These are phyloP conservation scores for Gryllus longicercus DNA, from an alignment of 2,888 invertebrate genomes.

Conservation along the genomic window DNA sequence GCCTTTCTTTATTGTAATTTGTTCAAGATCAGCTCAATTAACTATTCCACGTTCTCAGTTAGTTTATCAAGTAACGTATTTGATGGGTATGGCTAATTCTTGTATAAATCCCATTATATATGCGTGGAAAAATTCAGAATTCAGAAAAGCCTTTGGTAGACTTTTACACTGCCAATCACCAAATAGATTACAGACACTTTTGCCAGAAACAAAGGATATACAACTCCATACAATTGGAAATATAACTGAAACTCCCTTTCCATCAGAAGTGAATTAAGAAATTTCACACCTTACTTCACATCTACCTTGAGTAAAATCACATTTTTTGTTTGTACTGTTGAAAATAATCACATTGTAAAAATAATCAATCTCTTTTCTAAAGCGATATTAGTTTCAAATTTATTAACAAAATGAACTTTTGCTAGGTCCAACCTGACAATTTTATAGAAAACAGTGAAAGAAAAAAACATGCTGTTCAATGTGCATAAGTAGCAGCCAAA, in stretches of 20 bases:
- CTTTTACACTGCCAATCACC: conserved; percentile 64
- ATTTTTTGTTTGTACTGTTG: too few species aligned
- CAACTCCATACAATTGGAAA: conserved; percentile 22
- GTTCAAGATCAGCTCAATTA: conserved; percentile 56
- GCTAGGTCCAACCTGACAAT: too few species aligned
- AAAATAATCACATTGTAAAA: too few species aligned
- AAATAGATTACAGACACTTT: conserved; percentile 43
- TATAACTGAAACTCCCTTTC: not conserved
- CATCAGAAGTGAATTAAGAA: too few species aligned
- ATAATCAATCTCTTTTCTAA: too few species aligned
- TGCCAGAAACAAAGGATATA: conserved; percentile 26
- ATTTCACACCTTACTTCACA: too few species aligned
- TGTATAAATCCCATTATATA: conserved; percentile 79
- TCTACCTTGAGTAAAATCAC: too few species aligned
- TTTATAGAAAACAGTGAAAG: too few species aligned
- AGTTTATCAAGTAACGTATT: conserved; percentile 63
- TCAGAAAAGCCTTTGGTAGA: conserved; percentile 67
- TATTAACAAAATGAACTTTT: too few species aligned
- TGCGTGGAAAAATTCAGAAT: conserved; percentile 79
- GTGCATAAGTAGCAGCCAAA: too few species aligned
- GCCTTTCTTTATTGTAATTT: conserved; percentile 69
- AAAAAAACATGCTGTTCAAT: too few species aligned
- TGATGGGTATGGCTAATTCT: conserved; percentile 74
- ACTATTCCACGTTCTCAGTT: conserved; percentile 40
- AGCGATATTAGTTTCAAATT: too few species aligned